Conservation (phyloP, 2,888 invertebrate genomes). For the Apamea epomidion region DNA sequence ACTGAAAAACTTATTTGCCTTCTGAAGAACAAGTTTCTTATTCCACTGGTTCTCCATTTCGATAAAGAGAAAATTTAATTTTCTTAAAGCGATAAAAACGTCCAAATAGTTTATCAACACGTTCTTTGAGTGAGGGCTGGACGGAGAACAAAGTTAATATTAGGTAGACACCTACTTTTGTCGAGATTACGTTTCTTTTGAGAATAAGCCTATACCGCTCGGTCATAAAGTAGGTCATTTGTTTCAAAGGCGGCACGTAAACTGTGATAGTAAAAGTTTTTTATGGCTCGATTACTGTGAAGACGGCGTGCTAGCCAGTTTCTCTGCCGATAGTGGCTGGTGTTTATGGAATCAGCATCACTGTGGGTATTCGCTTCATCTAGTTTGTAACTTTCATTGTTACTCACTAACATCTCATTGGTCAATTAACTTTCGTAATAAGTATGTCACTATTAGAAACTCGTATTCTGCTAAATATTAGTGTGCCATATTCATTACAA, state of each 20-base stretch:
- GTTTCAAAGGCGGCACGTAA: constrained; percentile 82
- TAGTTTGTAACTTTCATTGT: constrained; percentile 19
- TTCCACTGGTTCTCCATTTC: constrained; percentile 49
- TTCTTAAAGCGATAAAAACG: constrained; percentile 62
- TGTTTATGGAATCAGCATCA: constrained; percentile 64
- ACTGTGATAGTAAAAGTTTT: constrained; percentile 85
- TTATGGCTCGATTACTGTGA: constrained; percentile 79
- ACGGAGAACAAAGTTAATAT: constrained; percentile 53
- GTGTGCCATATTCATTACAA: background rate
- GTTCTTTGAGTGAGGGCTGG: constrained; percentile 53
- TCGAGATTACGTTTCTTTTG: constrained; percentile 72
- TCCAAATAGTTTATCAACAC: constrained; percentile 64
- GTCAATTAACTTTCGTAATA: background rate
- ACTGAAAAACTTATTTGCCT: constrained; percentile 75
- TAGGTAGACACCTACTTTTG: constrained; percentile 56
- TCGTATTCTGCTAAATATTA: background rate
- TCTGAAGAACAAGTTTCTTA: constrained; percentile 68
- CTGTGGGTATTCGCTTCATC: constrained; percentile 20
- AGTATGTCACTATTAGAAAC: background rate
- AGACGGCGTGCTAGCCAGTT: constrained; percentile 58
- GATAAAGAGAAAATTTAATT: constrained; percentile 71
- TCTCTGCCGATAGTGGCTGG: constrained; percentile 57
- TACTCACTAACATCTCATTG: constrained; percentile 4
- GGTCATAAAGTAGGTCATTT: constrained; percentile 78
- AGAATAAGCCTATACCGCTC: constrained; percentile 71